Evolutionary conservation across 2,797 vertebrate species (phyloP).

Genomic region (Scolopax bukidnonensis): DNA sequence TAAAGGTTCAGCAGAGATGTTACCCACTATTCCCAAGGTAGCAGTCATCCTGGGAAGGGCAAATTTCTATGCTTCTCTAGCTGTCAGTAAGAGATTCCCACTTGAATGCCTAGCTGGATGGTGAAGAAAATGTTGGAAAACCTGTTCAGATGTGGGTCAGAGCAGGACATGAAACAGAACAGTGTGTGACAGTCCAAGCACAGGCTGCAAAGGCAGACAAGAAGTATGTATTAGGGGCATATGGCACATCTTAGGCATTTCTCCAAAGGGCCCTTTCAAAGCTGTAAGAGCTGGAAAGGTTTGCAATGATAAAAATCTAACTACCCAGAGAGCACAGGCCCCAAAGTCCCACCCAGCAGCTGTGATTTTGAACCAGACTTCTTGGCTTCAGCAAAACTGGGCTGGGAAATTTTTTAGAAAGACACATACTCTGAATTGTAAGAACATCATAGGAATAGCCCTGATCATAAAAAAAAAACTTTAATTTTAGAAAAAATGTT

Average conservation of each 20-base stretch:
- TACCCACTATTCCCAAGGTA: not conserved
- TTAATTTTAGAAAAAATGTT: not conserved
- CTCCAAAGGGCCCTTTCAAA: not conserved
- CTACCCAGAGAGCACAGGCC: no score
- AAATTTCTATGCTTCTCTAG: not conserved
- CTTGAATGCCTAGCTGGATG: not conserved
- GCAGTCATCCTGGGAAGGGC: not conserved
- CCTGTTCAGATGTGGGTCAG: not conserved
- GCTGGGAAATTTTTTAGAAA: not conserved
- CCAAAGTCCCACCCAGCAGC: not conserved
- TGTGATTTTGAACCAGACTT: not conserved
- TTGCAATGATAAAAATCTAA: not conserved
- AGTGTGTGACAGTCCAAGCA: accelerated
- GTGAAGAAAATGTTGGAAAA: not conserved
- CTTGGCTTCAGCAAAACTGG: not conserved
- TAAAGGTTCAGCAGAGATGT: not conserved
- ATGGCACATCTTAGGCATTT: not conserved
- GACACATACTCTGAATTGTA: not conserved
- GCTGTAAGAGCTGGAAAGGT: not conserved
- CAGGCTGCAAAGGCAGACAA: not conserved
- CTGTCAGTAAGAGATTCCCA: not conserved
- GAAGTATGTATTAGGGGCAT: accelerated
- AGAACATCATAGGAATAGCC: not conserved
- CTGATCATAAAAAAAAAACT: not conserved
- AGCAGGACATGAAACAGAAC: not conserved